Base-by-base conservation (phyloP, 2,113 vertebrate species). In the Psilopsiagon aurifrons region DNA sequence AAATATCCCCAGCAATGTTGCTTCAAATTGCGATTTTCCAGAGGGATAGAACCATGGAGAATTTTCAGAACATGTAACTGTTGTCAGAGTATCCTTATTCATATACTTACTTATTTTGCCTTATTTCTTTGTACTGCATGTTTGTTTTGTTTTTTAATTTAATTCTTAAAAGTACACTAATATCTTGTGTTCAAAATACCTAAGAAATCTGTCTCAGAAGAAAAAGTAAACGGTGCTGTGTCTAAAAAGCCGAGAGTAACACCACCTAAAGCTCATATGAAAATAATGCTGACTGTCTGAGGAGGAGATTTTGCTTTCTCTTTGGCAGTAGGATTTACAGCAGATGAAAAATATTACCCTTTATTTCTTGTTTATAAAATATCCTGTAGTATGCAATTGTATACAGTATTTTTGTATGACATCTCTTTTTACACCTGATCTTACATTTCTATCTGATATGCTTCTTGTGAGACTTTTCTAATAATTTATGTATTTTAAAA, bases 141-240 rank as follows among this genome's bases (percentile, higher is more conserved):
- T 74, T 86, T 76, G 39, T 62, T 88, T 54, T 74, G 15, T 15
- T 24, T 57, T 59, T 59, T 59, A 24, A 13, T 59, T 24, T 43
- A 43, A 82, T 77, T 88, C 74, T 76, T 84, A 29, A 76, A 92
- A 66, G 80, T 46, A 29, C 83, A 88, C 86, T 97, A 94, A 96
- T 97, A 96, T 97, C 96, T 98, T 98, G 97, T 96, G 91, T 85
- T 96, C 25, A 96, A 98, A 71, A 90, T 95, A 75, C 88, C 94
- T 27, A 97, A 96, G 97, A 98, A 98, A 95, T 94, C 82, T 83
- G 84, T 96, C 88, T 97, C 89, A 88, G 94, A 97, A 71, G 78
- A 92, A 71, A 93, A 97, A 70, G 8, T 94, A 67, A 87, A 80
- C 25, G 49, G 83, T 78, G 52, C 76, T 90, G 7, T 91, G 41